These are phyloP conservation scores for Hecatera dysodea DNA, from an alignment of 2,888 invertebrate species.

Conservation along the genomic window DNA sequence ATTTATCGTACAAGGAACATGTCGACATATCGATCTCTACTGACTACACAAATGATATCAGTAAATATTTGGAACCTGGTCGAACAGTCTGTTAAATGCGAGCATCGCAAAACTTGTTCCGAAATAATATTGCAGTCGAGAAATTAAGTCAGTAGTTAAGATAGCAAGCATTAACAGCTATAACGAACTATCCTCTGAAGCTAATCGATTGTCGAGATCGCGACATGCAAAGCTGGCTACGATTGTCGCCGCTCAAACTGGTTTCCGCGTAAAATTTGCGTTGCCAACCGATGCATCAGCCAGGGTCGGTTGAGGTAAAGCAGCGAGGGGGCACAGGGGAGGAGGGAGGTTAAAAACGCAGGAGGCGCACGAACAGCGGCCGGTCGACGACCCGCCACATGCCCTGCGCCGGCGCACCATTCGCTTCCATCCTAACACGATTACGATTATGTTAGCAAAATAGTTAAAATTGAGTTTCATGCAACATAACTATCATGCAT, in stretches of 20 bases:
- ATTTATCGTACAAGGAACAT: conserved; percentile 62
- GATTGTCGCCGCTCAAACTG: conserved; percentile 85
- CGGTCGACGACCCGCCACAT: conserved; percentile 89
- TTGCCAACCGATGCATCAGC: conserved; percentile 89
- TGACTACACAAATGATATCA: conserved; percentile 35
- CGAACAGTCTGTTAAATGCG: background rate
- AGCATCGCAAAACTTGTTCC: conserved; percentile 24
- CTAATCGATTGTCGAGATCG: conserved; percentile 72
- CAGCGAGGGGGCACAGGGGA: conserved; percentile 78
- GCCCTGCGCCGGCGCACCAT: conserved; percentile 88
- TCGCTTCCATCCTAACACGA: conserved; percentile 84
- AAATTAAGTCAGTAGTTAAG: conserved; percentile 30
- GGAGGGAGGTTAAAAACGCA: conserved; percentile 84
- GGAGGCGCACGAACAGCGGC: conserved; percentile 87
- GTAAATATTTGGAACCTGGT: conserved; percentile 45
- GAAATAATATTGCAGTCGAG: conserved; percentile 26
- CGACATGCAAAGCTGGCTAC: conserved; percentile 75
- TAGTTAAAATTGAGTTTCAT: conserved; percentile 60
- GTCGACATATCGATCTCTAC: conserved; percentile 34
- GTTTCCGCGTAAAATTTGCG: conserved; percentile 89
- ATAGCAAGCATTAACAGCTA: conserved; percentile 43
- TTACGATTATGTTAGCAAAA: conserved; percentile 81
- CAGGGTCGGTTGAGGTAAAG: conserved; percentile 85
- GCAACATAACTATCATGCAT: conserved; percentile 21
- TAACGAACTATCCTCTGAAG: conserved; percentile 54